Evolutionary conservation across 1,140 invertebrate genomes (phyloP).

Genomic region (Psilanteris sp.): DNA sequence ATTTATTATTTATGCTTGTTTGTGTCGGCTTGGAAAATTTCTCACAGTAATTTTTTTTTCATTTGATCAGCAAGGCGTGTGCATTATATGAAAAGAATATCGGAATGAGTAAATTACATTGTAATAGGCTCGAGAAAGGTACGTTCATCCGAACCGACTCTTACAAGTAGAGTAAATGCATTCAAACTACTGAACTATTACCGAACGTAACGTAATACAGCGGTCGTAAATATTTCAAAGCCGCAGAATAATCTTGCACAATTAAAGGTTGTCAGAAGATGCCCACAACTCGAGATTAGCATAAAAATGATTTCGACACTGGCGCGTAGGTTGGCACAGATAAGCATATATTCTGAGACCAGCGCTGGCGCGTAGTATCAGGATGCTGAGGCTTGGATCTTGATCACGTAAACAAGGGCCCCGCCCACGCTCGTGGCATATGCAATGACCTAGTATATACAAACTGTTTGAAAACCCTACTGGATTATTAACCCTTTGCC

Average conservation of each 20-base stretch:
- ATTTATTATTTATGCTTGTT: too few relatives aligned
- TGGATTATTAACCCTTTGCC: constrained; percentile 49
- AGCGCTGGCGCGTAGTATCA: constrained; percentile 24
- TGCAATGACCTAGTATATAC: constrained; percentile 45
- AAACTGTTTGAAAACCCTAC: constrained; percentile 26
- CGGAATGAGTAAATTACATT: not conserved
- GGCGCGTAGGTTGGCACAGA: constrained; percentile 53
- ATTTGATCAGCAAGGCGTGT: too few relatives aligned
- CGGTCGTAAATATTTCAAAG: constrained; percentile 43
- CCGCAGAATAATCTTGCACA: constrained; percentile 33
- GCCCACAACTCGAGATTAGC: constrained; percentile 40
- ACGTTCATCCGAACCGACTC: constrained; percentile 3
- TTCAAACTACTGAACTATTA: constrained; percentile 50
- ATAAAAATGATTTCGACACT: constrained; percentile 54
- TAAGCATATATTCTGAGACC: constrained; percentile 45
- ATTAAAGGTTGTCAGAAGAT: constrained; percentile 56
- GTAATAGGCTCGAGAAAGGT: constrained; percentile 9
- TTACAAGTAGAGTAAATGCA: constrained; percentile 37
- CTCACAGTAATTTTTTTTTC: too few relatives aligned
- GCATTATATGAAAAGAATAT: constrained; percentile 24
- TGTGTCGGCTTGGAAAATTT: too few relatives aligned
- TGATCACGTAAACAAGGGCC: constrained; percentile 54
- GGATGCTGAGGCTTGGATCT: constrained; percentile 26
- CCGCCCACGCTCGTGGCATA: constrained; percentile 49
- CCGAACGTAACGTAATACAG: constrained; percentile 31